Percentiles rank a stretch among this genome's conserved stretches.
phyloP scores from a whole-genome alignment of 2,888 invertebrate genomes.

The Troides oblongomaculatus region DNA sequence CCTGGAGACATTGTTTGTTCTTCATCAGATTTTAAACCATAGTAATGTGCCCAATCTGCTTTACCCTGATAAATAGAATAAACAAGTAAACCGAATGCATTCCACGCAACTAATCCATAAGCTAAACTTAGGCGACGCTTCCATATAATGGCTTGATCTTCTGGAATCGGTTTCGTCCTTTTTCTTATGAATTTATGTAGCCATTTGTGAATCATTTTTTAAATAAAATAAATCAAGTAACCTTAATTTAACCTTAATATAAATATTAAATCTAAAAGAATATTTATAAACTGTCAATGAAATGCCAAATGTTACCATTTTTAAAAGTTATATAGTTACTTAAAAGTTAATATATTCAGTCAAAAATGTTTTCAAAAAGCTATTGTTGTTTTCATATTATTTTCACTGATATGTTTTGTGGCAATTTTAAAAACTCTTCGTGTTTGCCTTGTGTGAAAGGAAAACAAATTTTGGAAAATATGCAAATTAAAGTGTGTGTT shows the following conservation, averaged over 20 bases:
- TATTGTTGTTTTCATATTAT: too few species aligned
- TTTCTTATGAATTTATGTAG: constrained; percentile 66
- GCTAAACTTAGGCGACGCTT: constrained; percentile 81
- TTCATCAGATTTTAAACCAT: constrained; percentile 82
- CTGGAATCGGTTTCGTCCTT: constrained; percentile 66
- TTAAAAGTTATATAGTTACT: too few species aligned
- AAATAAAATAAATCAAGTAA: constrained; percentile 6
- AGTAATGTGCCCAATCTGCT: constrained; percentile 83
- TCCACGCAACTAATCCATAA: constrained; percentile 85
- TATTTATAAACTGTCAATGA: too few species aligned
- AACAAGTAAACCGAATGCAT: constrained; percentile 83
- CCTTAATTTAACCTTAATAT: background rate
- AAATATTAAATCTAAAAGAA: too few species aligned
- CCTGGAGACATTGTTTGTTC: constrained; percentile 80
- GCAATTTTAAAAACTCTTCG: too few species aligned
- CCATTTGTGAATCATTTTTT: constrained; percentile 62
- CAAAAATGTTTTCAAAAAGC: too few species aligned
- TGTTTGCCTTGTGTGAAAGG: too few species aligned
- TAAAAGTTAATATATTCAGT: too few species aligned
- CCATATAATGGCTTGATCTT: constrained; percentile 78
- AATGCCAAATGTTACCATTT: too few species aligned
- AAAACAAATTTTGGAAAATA: too few species aligned
- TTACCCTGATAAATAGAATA: constrained; percentile 82
- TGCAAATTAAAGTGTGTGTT: too few species aligned
- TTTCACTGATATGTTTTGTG: too few species aligned